Base-by-base conservation (phyloP, 1,140 invertebrate genomes). In the Homarus americanus region DNA sequence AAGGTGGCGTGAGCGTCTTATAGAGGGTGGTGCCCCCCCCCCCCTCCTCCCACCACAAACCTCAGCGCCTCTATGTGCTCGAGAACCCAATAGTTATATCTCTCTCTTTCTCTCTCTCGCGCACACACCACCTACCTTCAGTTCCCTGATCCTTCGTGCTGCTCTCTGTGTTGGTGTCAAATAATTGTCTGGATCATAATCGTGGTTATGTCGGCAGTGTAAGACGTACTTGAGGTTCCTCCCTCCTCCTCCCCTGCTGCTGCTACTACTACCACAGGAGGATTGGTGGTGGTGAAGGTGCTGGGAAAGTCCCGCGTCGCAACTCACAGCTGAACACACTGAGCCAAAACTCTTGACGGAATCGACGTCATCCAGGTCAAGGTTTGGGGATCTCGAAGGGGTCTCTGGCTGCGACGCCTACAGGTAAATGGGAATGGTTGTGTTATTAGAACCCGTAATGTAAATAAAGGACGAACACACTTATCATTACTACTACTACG, bases 101-200 rank as follows among this genome's bases (percentile, higher is more conserved):
- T 7, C 41, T 28, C 41, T 17, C 41, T 49, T 34, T 72, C 24
- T 20, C 24, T 34, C 24, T 24, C 44, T 49, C 9, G 44, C 44
- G 7, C 44, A 10, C 15, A 15, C 44, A 0, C 20, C 4, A 58
- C 82, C 94, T 92, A 95, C 95, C 94, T 95, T 95, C 49, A 96
- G 94, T 82, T 96, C 96, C 76, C 96, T 95, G 32, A 98, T 96
- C 94, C 97, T 97, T 92, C 96, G 95, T 93, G 97, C 96, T 10
- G 97, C 97, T 91, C 97, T 95, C 93, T 98, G 97, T 0, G 97
- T 98, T 3, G 97, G 97, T 63, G 97, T 98, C 38, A 98, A 95
- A 94, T 98, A 98, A 93, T 97, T 97, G 76, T 97, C 96, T 15
- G 96, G 96, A 82, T 96, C 95, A 53, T 96, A 95, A 0, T 96